phyloP scores from a whole-genome alignment of 2,113 vertebrate species.

The Ciconia stormi region DNA sequence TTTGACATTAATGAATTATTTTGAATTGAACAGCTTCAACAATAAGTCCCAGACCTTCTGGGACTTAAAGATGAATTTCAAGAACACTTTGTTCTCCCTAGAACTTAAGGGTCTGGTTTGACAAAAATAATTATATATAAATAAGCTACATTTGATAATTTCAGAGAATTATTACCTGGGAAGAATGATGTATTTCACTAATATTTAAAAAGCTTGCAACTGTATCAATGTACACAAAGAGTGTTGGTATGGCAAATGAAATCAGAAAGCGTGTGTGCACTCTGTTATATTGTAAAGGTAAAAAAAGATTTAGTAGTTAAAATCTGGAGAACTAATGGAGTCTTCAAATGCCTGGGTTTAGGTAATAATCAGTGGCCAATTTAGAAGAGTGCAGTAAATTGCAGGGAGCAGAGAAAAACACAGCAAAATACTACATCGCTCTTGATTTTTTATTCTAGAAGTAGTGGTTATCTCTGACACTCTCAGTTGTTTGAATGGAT shows the following conservation, averaged over 20 bases:
- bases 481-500: background rate
- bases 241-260: background rate
- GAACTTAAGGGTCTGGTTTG: background rate
- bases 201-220: background rate
- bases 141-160: background rate
- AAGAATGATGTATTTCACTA: background rate
- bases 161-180: background rate
- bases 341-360: background rate
- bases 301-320: background rate
- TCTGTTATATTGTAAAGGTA: rapidly evolving
- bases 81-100: background rate
- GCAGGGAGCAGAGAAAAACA: background rate
- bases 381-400: background rate
- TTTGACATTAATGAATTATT: conserved; percentile 15
- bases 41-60: background rate
- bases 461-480: background rate
- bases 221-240: background rate
- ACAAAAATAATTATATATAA: background rate
- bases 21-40: background rate
- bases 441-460: background rate
- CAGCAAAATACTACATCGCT: background rate
- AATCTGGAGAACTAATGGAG: background rate
- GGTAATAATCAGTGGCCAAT: background rate
- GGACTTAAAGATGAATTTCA: background rate
- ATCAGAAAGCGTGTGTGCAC: background rate